Conservation (phyloP, 2,888 invertebrate genomes). For the Lithophane socia region DNA sequence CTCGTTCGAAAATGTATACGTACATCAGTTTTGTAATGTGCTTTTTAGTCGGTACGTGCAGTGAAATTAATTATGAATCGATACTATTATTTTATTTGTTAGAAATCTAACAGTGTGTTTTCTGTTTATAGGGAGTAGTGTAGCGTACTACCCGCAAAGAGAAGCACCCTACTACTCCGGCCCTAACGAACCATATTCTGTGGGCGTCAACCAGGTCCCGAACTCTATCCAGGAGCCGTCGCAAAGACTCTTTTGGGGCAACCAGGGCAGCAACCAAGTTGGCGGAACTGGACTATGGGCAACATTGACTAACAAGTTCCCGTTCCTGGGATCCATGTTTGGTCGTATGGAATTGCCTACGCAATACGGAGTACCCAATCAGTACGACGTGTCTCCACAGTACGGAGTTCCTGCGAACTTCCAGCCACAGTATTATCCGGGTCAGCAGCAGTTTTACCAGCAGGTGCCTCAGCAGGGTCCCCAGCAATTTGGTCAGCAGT, state of each 20-base stretch:
- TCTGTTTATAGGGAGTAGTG: constrained; percentile 80
- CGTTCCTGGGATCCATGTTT: constrained; percentile 85
- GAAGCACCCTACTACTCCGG: constrained; percentile 82
- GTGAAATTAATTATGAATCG: constrained; percentile 67
- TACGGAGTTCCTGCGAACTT: constrained; percentile 69
- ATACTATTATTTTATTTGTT: constrained; percentile 40
- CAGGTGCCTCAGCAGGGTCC: constrained; percentile 70
- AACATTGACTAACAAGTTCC: constrained; percentile 86
- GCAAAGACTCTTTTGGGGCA: constrained; percentile 85
- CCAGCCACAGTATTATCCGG: constrained; percentile 69
- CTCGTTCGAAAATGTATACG: constrained; percentile 86
- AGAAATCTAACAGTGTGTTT: constrained; percentile 41
- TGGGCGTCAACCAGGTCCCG: constrained; percentile 70
- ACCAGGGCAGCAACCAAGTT: constrained; percentile 85
- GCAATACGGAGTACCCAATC: constrained; percentile 77
- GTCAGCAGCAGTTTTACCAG: constrained; percentile 67
- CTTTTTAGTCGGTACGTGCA: constrained; percentile 85
- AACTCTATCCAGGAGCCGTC: constrained; percentile 81
- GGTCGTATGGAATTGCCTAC: constrained; percentile 83
- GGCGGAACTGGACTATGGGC: constrained; percentile 86
- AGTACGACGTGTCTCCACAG: constrained; percentile 65
- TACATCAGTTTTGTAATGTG: constrained; percentile 80
- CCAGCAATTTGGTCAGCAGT: constrained; percentile 56
- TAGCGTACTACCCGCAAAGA: constrained; percentile 82
- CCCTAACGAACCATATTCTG: constrained; percentile 80